Percentiles rank a stretch among this genome's conserved stretches.
phyloP scores from a whole-genome alignment of 2,113 vertebrate species.

The Helogale parvula region DNA sequence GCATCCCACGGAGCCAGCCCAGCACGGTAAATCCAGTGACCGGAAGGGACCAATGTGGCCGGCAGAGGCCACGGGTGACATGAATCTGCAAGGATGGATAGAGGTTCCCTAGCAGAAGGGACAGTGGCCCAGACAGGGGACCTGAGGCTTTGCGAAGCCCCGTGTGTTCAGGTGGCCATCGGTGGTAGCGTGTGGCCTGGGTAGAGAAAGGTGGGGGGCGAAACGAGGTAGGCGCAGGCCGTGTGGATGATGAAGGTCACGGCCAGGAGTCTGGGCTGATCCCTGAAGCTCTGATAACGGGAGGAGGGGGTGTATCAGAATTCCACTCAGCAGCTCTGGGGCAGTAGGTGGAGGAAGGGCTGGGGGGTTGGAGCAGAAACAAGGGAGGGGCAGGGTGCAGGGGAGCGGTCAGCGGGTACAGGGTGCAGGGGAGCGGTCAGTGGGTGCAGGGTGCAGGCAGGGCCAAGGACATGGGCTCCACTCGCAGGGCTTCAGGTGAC shows the following conservation, averaged over 20 bases:
- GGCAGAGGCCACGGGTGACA: not conserved
- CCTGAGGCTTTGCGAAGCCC: not conserved
- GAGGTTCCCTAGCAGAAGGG: not conserved
- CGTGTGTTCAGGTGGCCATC: accelerated
- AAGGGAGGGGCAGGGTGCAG: not conserved
- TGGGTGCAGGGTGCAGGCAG: not conserved
- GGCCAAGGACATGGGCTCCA: no score
- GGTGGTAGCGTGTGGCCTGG: no score
- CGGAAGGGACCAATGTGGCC: not conserved
- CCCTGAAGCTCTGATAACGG: not conserved
- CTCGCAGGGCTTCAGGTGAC: not conserved
- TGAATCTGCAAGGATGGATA: not conserved
- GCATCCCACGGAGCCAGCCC: accelerated
- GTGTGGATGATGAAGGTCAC: not conserved
- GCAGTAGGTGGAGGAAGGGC: not conserved
- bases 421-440: no score
- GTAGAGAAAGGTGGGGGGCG: not conserved
- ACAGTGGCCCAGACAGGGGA: accelerated
- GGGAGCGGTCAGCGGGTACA: no score
- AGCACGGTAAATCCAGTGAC: not conserved
- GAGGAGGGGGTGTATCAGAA: not conserved
- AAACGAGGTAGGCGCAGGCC: accelerated
- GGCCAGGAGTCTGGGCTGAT: no score
- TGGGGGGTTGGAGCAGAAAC: not conserved
- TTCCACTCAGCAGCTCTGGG: accelerated